Evolutionary conservation across 2,797 vertebrate genomes (phyloP).

Genomic region (Sebastiscus albofasciatus): DNA sequence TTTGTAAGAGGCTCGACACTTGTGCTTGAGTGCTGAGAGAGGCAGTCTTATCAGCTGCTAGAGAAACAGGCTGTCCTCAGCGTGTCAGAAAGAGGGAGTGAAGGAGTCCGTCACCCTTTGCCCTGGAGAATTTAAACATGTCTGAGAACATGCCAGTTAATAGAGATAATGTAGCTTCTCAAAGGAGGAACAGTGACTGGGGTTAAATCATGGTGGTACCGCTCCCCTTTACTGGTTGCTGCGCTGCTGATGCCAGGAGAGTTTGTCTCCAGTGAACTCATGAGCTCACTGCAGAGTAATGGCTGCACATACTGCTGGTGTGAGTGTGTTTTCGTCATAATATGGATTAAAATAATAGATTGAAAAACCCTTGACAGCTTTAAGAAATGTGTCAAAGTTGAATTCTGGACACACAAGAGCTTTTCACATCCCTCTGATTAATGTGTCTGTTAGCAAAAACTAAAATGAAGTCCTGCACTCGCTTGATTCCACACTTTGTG

Average conservation of each 20-base stretch:
- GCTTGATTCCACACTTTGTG: background rate
- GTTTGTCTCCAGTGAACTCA: conserved; percentile 43
- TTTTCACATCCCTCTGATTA: background rate
- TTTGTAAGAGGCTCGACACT: conserved; percentile 62
- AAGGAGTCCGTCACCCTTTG: conserved; percentile 73
- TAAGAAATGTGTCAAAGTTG: background rate
- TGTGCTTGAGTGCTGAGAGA: conserved; percentile 50
- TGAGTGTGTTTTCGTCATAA: background rate
- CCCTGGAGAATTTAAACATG: conserved; percentile 74
- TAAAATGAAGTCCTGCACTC: background rate
- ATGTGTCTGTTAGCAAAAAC: background rate
- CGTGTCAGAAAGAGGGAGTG: conserved; percentile 62
- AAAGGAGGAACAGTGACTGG: conserved; percentile 46
- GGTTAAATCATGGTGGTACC: conserved; percentile 54
- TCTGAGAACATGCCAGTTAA: conserved; percentile 67
- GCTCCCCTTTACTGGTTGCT: conserved; percentile 28
- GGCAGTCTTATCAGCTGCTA: conserved; percentile 69
- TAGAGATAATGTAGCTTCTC: conserved; percentile 57
- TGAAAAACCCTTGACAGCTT: conserved; percentile 1
- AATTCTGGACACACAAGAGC: background rate
- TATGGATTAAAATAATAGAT: conserved; percentile 3
- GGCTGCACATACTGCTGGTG: background rate
- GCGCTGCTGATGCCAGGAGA: conserved; percentile 35
- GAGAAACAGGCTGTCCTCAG: conserved; percentile 75
- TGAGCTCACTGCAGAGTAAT: conserved; percentile 65